Base-by-base conservation (phyloP, 2,888 invertebrate genomes). In the Phaonia tiefii region DNA sequence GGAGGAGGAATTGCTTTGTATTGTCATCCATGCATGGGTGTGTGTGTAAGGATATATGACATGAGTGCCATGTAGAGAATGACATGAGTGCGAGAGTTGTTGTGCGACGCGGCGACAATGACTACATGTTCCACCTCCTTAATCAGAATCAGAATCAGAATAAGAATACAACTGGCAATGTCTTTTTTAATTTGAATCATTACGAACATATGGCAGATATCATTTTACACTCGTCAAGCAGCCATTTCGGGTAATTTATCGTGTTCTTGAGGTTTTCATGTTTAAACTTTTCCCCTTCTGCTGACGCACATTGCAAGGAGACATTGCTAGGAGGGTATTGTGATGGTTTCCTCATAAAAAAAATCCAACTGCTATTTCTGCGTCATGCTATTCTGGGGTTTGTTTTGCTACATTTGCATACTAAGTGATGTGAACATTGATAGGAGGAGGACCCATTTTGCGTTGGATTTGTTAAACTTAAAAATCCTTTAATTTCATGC, bases 221-320 rank as follows among this genome's bases (percentile, higher is more conserved):
- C 80, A 79, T 72, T 76, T 80, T 83, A 81, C 83, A 82, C 74
- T 72, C 37, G 42, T 70, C 46, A 46, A 65, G 70, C 83, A 73
- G 81, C 82, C 84, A 84, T 84, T 75, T 72, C 65, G 42, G 58
- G 56, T 15, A 39, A 39, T 31, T 3, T 5, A 8, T 5, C 8
- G 4, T 31, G 31, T 31, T 31, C 31, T 25, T 54, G 54, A 13
- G 11, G 20, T 22, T 20, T 20, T 51, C 22, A 20, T 22, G 22
- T 11, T 51, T 3, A 22, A 11, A 22, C 7, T 10, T 51, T 49
- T 22, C 22, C 25, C 22, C 22, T 22, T 1, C 54, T 2, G 10
- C n/a, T 13, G 25, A 54, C 31, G 8, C 49, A 49, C 20, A 20
- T 49, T 20, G 49, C 20, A 15, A 49, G n/a, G 49, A n/a, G 49